A percentile compares a stretch with the other conserved stretches of the same genome.
phyloP scores from a whole-genome alignment of 2,888 invertebrate genomes.

The Cordylochernes scorpioides region DNA sequence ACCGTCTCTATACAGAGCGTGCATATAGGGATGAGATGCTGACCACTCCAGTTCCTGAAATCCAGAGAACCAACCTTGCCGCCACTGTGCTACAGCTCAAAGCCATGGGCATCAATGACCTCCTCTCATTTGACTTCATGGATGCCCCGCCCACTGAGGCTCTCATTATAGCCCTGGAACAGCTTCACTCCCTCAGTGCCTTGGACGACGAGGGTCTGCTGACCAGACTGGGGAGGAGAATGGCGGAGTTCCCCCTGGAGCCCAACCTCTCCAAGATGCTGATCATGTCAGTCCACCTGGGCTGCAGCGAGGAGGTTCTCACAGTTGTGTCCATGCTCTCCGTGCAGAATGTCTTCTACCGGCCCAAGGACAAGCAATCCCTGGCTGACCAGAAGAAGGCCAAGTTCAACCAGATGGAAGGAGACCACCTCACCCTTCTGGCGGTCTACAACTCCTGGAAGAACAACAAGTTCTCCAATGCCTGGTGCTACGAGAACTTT shows the following conservation, averaged over 20 bases:
- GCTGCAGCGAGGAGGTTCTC: conserved; percentile 89
- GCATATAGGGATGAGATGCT: conserved; percentile 98
- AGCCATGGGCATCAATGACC: conserved; percentile 97
- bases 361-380: conserved; percentile 68
- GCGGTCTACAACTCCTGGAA: conserved; percentile 99
- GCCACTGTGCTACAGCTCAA: conserved; percentile 83
- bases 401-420: conserved; percentile 94
- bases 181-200: conserved; percentile 82
- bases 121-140: conserved; percentile 98
- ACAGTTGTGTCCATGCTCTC: conserved; percentile 97
- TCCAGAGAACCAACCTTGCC: conserved; percentile 89
- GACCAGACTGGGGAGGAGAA: conserved; percentile 37
- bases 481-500: conserved; percentile 99
- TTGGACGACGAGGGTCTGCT: conserved; percentile 60
- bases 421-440: conserved; percentile 85
- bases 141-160: conserved; percentile 91
- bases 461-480: conserved; percentile 92
- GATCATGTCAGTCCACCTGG: conserved; percentile 91
- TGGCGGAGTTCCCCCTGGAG: conserved; percentile 98
- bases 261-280: conserved; percentile 94
- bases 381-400: conserved; percentile 96
- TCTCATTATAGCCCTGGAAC: conserved; percentile 86
- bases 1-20: conserved; percentile 85
- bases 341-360: conserved; percentile 91
- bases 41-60: conserved; percentile 90